Percentiles rank a stretch among this genome's conserved stretches.
These are phyloP conservation scores for Cochlearius cochlearius DNA, from an alignment of 2,113 vertebrate genomes.

Conservation along the genomic window DNA sequence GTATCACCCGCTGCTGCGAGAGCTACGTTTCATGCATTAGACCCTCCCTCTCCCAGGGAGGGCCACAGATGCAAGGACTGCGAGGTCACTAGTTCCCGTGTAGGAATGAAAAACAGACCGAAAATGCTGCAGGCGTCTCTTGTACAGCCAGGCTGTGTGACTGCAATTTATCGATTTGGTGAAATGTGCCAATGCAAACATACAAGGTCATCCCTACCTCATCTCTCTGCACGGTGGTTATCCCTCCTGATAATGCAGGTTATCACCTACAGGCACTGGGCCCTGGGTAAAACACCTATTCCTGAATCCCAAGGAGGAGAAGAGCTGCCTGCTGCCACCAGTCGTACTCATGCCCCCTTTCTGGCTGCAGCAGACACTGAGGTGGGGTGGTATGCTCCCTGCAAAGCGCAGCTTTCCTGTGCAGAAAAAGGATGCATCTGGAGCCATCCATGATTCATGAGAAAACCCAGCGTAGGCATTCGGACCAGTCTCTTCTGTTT, in stretches of 20 bases:
- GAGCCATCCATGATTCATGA: not conserved
- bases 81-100: not conserved
- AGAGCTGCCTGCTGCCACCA: not conserved
- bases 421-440: not conserved
- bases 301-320: not conserved
- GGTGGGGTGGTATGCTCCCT: not conserved
- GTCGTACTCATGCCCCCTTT: not conserved
- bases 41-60: not conserved
- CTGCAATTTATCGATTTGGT: not conserved
- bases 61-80: not conserved
- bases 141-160: not conserved
- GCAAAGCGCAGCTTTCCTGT: rapidly evolving
- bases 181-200: not conserved
- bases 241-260: not conserved
- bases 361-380: not conserved
- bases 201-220: not conserved
- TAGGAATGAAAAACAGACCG: not conserved
- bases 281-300: not conserved
- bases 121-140: not conserved
- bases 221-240: not conserved
- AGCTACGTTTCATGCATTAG: not conserved
- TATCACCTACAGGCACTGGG: not conserved
- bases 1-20: not conserved
- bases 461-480: not conserved
- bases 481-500: not conserved